Evolutionary conservation across 2,113 vertebrate species (phyloP), one percentile per base, ranked within the genome.

Genomic region (Callipepla californica): DNA sequence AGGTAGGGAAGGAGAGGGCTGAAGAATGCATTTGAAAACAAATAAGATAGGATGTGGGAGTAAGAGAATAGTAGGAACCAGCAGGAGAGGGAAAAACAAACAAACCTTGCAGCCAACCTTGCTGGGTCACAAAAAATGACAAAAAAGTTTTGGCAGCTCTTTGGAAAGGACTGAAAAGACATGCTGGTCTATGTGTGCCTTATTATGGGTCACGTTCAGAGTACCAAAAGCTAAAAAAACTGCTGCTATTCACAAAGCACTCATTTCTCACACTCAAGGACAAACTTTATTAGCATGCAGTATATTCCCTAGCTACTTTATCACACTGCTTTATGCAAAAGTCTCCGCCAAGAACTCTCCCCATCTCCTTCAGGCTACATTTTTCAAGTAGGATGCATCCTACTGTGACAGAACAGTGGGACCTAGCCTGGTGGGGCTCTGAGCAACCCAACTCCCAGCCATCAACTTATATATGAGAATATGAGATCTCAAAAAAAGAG

Each of bases 1-100:
- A 96, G 81, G 94, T 91, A 94, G 87, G 81, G 67, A 94, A 96
- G n/a, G 63, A 89, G 94, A 89, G 85, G 72, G 76, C 76, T 93
- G 61, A 94, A 94, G 87, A 94, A 94, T 91, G 82, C 75, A 30
- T 92, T 74, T 89, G 87, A 90, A 94, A 95, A 92, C 85, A 93
- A 87, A 76, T 70, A 2, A 0, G 42, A 75, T 51, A 67, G 76
- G 87, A 92, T 63, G 87, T 94, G 79, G 89, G 85, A 95, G 93
- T 82, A 87, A 90, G 65, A 95, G 85, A 95, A 96, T 82, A 94
- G 65, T 53, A 95, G 94, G 91, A 96, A 96, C 79, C 93, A 93
- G 85, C 5, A 0, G 87, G 58, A 94, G 82, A 92, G 82, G 74
- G 88, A 83, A 96, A 96, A 96, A 89, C 81, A 96, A 95, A 94